Conservation (phyloP, 2,888 invertebrate species). For the Drosophila paracracens region DNA sequence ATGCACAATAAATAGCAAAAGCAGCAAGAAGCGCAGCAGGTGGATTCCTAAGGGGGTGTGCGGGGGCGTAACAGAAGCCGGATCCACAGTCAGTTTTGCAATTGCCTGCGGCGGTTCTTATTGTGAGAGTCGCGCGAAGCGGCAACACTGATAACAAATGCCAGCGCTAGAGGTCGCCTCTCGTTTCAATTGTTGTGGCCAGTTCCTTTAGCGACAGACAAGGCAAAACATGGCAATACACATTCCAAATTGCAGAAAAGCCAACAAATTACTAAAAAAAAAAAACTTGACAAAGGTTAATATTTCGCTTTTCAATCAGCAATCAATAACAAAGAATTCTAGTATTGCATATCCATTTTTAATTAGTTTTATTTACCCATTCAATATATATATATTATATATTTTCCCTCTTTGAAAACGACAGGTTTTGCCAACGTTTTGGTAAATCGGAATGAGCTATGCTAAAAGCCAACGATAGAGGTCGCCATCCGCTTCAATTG, state of each 20-base stretch:
- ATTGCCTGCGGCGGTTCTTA: conserved; percentile 59
- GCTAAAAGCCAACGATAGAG: conserved; percentile 6
- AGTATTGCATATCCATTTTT: background rate
- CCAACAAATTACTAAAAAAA: background rate
- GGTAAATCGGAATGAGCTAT: conserved; percentile 19
- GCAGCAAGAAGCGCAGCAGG: conserved; percentile 64
- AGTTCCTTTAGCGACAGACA: conserved; percentile 11
- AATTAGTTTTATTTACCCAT: background rate
- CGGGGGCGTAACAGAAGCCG: conserved; percentile 9
- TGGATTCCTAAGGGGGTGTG: conserved; percentile 39
- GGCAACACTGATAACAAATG: conserved; percentile 54
- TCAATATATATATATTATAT: background rate
- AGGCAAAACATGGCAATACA: background rate
- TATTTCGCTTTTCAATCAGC: background rate
- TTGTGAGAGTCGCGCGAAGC: conserved; percentile 32
- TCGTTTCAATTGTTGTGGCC: conserved; percentile 47
- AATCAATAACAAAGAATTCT: background rate
- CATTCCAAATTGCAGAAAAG: conserved; percentile 17
- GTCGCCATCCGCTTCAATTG: conserved; percentile 47
- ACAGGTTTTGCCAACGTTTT: background rate
- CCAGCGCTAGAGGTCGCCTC: conserved; percentile 54
- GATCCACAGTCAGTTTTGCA: conserved; percentile 55
- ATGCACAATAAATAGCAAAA: conserved; percentile 48
- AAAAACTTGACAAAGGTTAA: background rate
- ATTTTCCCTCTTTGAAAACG: background rate